Evolutionary conservation across 2,888 invertebrate genomes (phyloP), one percentile per base, ranked within the genome.

Genomic region (Leptopterna dolabrata): DNA sequence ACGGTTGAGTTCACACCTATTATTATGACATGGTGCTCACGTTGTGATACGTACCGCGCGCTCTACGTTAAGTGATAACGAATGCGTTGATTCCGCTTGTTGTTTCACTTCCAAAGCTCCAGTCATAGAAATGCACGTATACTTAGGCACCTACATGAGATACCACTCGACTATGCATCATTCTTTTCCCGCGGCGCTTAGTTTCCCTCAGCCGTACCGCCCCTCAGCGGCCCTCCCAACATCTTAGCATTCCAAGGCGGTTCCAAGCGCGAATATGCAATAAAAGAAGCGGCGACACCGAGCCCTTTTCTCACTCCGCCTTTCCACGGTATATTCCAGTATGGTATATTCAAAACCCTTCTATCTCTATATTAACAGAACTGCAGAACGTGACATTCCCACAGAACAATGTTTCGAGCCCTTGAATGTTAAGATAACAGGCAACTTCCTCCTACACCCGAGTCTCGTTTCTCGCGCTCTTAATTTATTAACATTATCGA

Each of bases 341-440:
- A 24, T 6, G 19, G 6, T 24, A 4, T 4, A 11, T 24, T 7
- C 3, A 63, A 24, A 19, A 19, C 63, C 63, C 63, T 63, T 63
- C 63, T 63, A 63, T 63, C 63, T 63, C 63, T 24, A 63, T 63
- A 63, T 63, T 63, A 63, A 63, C 63, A 63, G 63, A 63, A 63
- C 63, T 63, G 63, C 63, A 63, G 63, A 63, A 63, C 63, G 63
- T 63, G 63, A 63, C 63, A 63, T 63, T 63, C 63, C 6, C 24
- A n/a, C 63, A 19, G 63, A 63, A 63, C 63, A 63, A 63, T 63
- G 63, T 63, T 63, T 13, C 63, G 13, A 63, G 63, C 63, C 63
- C 63, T 51, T 24, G 63, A 63, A 63, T 63, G 55, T 55, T 55
- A 63, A 63, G 63, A 63, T 63, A 63, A 63, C 24, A 63, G 63